Percentiles rank a stretch among this genome's conserved stretches.
phyloP scores from a whole-genome alignment of 1,140 invertebrate species.

The Rhysida immarginata region DNA sequence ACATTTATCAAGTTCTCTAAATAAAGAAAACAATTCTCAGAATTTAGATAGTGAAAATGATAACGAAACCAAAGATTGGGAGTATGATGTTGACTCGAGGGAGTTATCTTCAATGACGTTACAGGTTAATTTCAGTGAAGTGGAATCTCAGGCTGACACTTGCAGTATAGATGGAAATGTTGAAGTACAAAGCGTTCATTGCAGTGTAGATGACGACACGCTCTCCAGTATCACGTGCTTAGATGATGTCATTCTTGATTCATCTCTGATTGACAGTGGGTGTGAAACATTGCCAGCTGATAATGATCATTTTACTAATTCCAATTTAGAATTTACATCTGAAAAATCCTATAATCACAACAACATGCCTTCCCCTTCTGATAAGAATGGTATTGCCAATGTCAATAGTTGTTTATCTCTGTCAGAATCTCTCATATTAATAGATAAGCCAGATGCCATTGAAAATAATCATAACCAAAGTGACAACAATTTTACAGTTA shows the following conservation, averaged over 20 bases:
- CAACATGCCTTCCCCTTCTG: too few species aligned
- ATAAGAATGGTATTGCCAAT: too few species aligned
- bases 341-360: too few species aligned
- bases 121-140: neutral
- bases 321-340: too few species aligned
- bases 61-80: neutral
- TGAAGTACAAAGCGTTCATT: conserved; percentile 2
- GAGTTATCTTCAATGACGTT: neutral
- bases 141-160: neutral
- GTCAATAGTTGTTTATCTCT: too few species aligned
- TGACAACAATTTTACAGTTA: too few species aligned
- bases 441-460: too few species aligned
- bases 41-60: neutral
- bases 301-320: too few species aligned
- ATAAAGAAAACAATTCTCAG: neutral
- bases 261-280: neutral
- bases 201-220: conserved; percentile 10
- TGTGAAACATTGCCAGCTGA: neutral
- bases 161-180: neutral
- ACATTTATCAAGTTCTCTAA: neutral
- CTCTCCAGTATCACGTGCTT: conserved; percentile 19
- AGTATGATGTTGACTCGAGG: neutral
- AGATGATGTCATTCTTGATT: neutral
- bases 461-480: too few species aligned
- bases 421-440: too few species aligned